These are phyloP conservation scores for Cenopis cana DNA, from an alignment of 2,888 invertebrate genomes.

Conservation along the genomic window DNA sequence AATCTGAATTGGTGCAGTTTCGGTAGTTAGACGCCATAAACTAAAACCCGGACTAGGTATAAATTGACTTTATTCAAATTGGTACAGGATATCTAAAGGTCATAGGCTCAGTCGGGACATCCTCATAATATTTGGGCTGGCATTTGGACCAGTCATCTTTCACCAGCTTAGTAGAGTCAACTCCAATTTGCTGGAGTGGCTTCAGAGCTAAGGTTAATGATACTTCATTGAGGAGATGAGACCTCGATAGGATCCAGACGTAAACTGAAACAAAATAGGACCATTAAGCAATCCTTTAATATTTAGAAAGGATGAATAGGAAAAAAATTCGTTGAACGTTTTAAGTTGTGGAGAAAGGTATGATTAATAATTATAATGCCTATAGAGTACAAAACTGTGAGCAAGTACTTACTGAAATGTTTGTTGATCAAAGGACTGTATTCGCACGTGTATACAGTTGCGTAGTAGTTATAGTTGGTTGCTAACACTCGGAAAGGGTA, in stretches of 20 bases:
- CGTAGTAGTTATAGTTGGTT: constrained; percentile 72
- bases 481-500: constrained; percentile 68
- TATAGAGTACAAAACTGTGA: no score
- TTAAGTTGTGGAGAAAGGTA: no score
- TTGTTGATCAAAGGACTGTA: constrained; percentile 71
- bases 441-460: constrained; percentile 69
- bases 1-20: neutral
- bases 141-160: constrained; percentile 65
- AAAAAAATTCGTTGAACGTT: no score
- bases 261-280: constrained; percentile 64
- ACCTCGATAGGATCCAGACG: constrained; percentile 74
- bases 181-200: constrained; percentile 60
- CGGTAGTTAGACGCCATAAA: neutral
- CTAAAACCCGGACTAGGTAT: neutral
- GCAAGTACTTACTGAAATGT: constrained; percentile 67
- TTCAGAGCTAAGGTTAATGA: constrained; percentile 67
- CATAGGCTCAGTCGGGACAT: constrained; percentile 59
- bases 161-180: constrained; percentile 55
- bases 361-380: no score
- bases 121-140: constrained; percentile 69
- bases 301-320: no score
- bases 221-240: constrained; percentile 65
- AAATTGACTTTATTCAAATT: constrained; percentile 49
- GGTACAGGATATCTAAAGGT: constrained; percentile 71
- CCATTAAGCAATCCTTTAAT: neutral